Base-by-base conservation (phyloP, 2,113 vertebrate species). In the Atlantisia rogersi region DNA sequence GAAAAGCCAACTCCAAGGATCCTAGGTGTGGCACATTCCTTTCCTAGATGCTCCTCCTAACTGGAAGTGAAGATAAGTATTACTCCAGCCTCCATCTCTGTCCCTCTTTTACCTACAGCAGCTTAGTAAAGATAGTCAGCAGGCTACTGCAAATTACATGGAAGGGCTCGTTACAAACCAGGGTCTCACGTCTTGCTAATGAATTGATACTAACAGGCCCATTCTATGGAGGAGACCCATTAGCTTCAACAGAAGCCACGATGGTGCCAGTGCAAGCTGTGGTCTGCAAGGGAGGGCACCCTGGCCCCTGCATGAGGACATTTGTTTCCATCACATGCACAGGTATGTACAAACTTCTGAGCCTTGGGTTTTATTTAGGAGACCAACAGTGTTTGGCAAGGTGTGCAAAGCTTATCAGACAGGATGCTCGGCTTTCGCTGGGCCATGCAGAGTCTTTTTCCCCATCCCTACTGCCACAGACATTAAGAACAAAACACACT, bases 1-100 rank as follows among this genome's bases (percentile, higher is more conserved):
- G 88, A 64, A 86, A 88, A 86, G 65, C 19, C 63, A 58, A 39
- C 62, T 85, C 65, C 1, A 4, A 65, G 93, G 69, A 58, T 44
- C 53, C 44, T 46, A 94, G 95, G 96, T 93, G 85, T 88, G 96
- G 88, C 88, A 96, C 89, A 86, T 97, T 97, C 87, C 93, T 89
- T 80, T 96, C 48, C 83, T 64, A 71, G 94, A 88, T 88, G 80
- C 80, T 82, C 90, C 79, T 82, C 67, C 83, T 93, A 90, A 39
- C 65, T 82, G 80, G 85, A 94, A 95, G 67, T 1, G 3, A 95
- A 94, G 70, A 86, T 81, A 96, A 97, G 94, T 84, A 97, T 69
- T 95, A 82, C 75, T 83, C 68, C 50, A 85, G 82, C 60, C 52
- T 81, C 70, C 77, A 31, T 82, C 22, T 52, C 48, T 39, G 63